A percentile compares a stretch with the other conserved stretches of the same genome.
phyloP scores from a whole-genome alignment of 2,797 vertebrate genomes.

The Otolemur crassicaudatus region DNA sequence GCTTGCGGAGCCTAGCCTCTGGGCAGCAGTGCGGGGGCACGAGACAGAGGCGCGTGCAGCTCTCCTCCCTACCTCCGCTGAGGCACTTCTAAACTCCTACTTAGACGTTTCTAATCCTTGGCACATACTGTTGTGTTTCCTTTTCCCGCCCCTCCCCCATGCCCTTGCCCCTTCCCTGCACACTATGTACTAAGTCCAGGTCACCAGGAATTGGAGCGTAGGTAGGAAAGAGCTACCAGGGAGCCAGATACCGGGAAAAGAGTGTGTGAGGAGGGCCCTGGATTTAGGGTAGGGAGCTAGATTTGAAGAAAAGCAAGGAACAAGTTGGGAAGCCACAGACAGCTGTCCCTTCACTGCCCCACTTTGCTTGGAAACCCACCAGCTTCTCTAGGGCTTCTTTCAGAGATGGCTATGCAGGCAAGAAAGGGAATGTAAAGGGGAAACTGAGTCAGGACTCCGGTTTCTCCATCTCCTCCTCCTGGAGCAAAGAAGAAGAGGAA shows the following conservation, averaged over 20 bases:
- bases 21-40: not conserved
- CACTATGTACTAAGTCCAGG: not conserved
- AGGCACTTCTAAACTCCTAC: not conserved
- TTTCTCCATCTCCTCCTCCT: not conserved
- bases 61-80: not conserved
- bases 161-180: not conserved
- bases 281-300: not conserved
- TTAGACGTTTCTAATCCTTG: not conserved
- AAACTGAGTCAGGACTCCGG: slow-evolving; percentile 67
- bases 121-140: not conserved
- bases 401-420: not conserved
- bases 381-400: not conserved
- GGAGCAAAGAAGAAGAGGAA: not conserved
- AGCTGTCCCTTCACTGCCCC: not conserved
- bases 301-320: not conserved
- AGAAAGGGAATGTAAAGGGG: slow-evolving; percentile 1
- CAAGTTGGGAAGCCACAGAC: not conserved
- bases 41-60: not conserved
- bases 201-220: slow-evolving; percentile 15
- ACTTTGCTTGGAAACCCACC: not conserved
- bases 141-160: not conserved
- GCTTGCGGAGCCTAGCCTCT: not conserved
- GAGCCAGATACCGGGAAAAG: not conserved
- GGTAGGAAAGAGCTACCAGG: not conserved
- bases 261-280: not conserved